Evolutionary conservation across 2,888 invertebrate species (phyloP), one percentile per base, ranked within the genome.

Genomic region (Cabera pusaria): DNA sequence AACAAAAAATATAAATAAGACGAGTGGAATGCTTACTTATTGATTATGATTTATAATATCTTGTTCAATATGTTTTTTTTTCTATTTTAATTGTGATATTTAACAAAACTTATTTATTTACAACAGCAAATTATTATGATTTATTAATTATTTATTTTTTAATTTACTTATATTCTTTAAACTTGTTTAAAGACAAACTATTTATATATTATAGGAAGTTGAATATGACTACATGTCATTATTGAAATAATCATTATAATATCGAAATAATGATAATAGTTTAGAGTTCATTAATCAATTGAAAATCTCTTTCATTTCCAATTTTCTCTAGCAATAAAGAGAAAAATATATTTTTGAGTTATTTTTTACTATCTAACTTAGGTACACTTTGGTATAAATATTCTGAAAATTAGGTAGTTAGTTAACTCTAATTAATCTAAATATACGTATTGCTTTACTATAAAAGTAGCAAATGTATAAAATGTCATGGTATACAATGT

Each of bases 301-400:
- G n/a, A n/a, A n/a, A n/a, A n/a, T n/a, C n/a, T n/a, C n/a, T n/a
- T n/a, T n/a, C n/a, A n/a, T n/a, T n/a, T n/a, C n/a, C n/a, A n/a
- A n/a, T n/a, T n/a, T n/a, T n/a, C n/a, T n/a, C n/a, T n/a, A n/a
- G n/a, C n/a, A n/a, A n/a, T n/a, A n/a, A n/a, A n/a, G n/a, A n/a
- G n/a, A n/a, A n/a, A n/a, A n/a, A n/a, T n/a, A n/a, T n/a, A n/a
- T n/a, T 61, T 61, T 72, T 69, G 72, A 76, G 72, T 66, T 32
- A 38, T 55, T 64, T 55, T 55, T 66, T 66, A 78, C 77, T 69
- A 44, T 21, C 51, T 69, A 66, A 39, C 49, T 49, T 44, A 73
- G 62, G 68, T 73, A 73, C 54, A 67, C 83, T 83, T 83, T 83
- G 81, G 83, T 78, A 80, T 79, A 67, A 76, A 73, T 71, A 55